A percentile compares a stretch with the other conserved stretches of the same genome.
These are phyloP conservation scores for Peromyscus melanophrys DNA, from an alignment of 2,797 vertebrate species.

Conservation along the genomic window DNA sequence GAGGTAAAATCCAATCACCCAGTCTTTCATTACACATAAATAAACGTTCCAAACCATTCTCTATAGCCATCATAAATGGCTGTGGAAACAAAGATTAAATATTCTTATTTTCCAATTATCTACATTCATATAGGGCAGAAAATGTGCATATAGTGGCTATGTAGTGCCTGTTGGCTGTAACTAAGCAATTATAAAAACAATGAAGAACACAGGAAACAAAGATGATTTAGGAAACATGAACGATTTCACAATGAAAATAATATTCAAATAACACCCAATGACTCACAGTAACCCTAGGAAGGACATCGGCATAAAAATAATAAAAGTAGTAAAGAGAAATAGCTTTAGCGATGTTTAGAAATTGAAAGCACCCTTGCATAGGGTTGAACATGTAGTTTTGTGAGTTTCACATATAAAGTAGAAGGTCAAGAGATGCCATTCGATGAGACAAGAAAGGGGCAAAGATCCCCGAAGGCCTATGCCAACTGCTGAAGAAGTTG, in stretches of 20 bases:
- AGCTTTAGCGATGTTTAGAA: background rate
- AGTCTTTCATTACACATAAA: background rate
- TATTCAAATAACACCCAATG: background rate
- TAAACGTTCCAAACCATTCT: background rate
- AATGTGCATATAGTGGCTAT: background rate
- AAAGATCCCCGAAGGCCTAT: background rate
- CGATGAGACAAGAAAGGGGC: background rate
- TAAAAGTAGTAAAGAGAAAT: background rate
- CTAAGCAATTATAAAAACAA: background rate
- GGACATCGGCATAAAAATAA: background rate
- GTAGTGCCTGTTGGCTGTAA: background rate
- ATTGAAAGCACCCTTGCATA: background rate
- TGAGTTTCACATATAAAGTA: background rate
- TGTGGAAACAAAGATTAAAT: background rate
- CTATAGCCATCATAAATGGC: background rate
- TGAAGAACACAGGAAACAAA: background rate
- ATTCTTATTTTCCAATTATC: background rate
- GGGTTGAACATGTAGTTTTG: background rate
- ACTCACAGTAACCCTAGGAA: background rate
- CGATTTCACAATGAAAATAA: background rate
- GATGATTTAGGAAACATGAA: background rate
- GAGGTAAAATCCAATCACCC: background rate
- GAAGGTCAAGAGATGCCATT: background rate
- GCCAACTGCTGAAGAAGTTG: background rate
- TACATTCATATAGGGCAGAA: background rate